A percentile compares a stretch with the other conserved stretches of the same genome.
These are phyloP conservation scores for Galendromus occidentalis DNA, from an alignment of 1,140 invertebrate genomes.

Conservation along the genomic window DNA sequence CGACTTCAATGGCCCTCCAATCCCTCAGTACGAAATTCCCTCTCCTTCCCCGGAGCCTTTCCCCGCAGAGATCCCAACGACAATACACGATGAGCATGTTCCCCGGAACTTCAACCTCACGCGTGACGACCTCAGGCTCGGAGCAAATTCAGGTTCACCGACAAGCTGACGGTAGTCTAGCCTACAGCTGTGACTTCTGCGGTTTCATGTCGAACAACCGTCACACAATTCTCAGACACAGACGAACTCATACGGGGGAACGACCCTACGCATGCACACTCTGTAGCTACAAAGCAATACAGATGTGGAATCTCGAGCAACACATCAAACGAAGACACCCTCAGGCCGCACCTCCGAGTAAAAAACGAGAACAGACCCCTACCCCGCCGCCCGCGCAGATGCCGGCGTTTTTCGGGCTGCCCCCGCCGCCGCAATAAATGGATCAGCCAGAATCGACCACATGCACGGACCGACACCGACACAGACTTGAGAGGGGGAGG, in stretches of 20 bases:
- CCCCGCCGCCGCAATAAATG: neutral
- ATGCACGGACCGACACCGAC: too few relatives aligned
- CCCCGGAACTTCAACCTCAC: neutral
- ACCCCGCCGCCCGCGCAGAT: neutral
- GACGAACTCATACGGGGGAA: conserved; percentile 2
- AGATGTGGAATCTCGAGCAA: conserved; percentile 10
- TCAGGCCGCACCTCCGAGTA: neutral
- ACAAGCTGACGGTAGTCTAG: neutral
- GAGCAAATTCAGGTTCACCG: conserved; percentile 5
- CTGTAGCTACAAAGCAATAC: conserved; percentile 1
- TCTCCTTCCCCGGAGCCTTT: neutral
- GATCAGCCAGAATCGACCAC: too few relatives aligned
- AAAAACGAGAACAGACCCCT: neutral
- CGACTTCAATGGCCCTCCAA: neutral
- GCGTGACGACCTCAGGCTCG: neutral
- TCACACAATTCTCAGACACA: neutral
- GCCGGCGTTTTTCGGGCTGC: neutral
- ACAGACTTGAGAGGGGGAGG: too few relatives aligned
- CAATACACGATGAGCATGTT: conserved; percentile 2
- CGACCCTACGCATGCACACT: neutral
- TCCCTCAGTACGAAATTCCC: conserved; percentile 5
- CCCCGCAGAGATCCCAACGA: neutral
- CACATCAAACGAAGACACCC: conserved; percentile 9
- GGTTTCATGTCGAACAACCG: conserved; percentile 9
- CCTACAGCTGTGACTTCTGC: conserved; percentile 9